Base-by-base conservation (phyloP, 2,797 vertebrate species). In the Harpagifer antarcticus region DNA sequence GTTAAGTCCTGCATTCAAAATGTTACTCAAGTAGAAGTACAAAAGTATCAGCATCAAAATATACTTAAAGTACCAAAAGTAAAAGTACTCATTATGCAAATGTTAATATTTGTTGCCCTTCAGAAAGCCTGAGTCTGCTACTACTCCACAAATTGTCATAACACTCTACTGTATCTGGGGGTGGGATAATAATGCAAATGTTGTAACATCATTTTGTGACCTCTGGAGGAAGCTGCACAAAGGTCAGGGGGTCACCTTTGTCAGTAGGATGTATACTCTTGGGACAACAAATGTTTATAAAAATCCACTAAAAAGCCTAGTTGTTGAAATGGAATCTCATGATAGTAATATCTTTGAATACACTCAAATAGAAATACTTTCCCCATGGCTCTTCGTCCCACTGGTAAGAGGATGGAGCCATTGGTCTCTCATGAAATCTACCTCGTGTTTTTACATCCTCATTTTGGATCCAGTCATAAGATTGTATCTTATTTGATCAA, bases 401-500 rank as follows among this genome's bases (percentile, higher is more conserved):
- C 1, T 4, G 11, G 4, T 11, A 9, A 23, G 14, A 27, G 2
- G 11, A 43, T 48, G 3, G 1, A 47, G 20, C 58, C 27, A 27
- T 27, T 31, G 1, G 14, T 8, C 6, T 12, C 5, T 49, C n/a
- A 17, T 44, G 40, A 49, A 42, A 56, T 1, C 27, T 27, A 27
- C 27, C 27, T 17, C 3, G 6, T 11, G 9, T 20, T 70, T 47
- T 74, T 31, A 58, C 65, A 76, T 74, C 44, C 9, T 40, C 9
- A 37, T 66, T 53, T 44, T 3, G 0, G 2, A 4, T 54, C 3
- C 11, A 2, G 1, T 19, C 1, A 11, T 11, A 3, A 54, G 6
- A 56, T 2, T 20, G 0, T 10, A 9, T 33, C 0, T 5, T 50
- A 1, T 10, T 40, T 48, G 13, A 58, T 58, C 31, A 16, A 49